These are phyloP conservation scores for Cherax quadricarinatus DNA, from an alignment of 1,140 invertebrate species.

Conservation along the genomic window DNA sequence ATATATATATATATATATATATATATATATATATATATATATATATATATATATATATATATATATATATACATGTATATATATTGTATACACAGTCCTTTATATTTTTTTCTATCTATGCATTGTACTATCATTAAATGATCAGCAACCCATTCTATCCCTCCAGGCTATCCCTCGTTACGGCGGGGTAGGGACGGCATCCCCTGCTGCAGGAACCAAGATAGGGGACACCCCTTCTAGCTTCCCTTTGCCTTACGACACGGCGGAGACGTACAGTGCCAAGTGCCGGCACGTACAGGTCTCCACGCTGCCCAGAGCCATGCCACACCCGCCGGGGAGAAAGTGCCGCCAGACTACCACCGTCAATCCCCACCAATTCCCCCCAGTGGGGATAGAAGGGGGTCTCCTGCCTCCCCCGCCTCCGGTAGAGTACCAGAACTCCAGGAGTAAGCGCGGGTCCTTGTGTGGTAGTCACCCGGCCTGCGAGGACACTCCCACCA, in stretches of 20 bases:
- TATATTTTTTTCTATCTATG: no score
- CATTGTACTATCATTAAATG: no score
- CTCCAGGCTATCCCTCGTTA: background rate
- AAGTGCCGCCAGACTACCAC: background rate
- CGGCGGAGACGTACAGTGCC: background rate
- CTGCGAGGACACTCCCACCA: conserved; percentile 18
- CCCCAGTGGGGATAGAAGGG: background rate
- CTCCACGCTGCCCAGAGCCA: background rate
- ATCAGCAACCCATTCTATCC: no score
- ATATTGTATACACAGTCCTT: no score
- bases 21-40: no score
- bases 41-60: no score
- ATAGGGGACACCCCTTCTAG: background rate
- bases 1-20: no score
- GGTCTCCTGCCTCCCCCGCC: background rate
- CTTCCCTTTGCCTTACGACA: background rate
- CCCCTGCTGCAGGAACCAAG: background rate
- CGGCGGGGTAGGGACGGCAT: background rate
- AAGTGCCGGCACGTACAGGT: background rate
- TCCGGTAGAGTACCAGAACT: conserved; percentile 11
- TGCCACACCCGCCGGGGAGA: background rate
- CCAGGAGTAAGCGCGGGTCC: conserved; percentile 1
- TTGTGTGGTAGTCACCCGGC: background rate
- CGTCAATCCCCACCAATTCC: conserved; percentile 3
- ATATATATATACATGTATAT: no score